Evolutionary conservation across 2,797 vertebrate species (phyloP), one percentile per base, ranked within the genome.

Genomic region (Kryptolebias ocellatus): DNA sequence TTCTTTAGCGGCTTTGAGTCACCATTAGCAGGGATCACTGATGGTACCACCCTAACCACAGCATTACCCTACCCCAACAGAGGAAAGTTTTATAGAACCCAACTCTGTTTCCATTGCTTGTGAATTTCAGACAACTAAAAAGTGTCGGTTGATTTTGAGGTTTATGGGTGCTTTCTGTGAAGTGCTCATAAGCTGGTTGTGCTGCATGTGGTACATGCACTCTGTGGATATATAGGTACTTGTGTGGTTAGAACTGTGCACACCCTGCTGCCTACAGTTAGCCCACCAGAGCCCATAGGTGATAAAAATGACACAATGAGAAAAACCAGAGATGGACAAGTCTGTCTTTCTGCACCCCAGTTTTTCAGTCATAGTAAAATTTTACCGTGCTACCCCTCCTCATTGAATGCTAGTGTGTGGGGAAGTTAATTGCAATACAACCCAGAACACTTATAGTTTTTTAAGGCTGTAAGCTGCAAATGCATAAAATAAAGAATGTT

Each of bases 221-320:
- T 69, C 52, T 47, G 45, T 60, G 66, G 67, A 72, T 61, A 53
- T 80, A 76, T 80, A 83, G 75, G 74, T 74, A 83, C 76, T 74
- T 45, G 50, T 50, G 67, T 60, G 80, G 80, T 83, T 80, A 83
- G 73, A 77, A 81, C 60, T 81, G 60, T 71, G 78, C 47, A 86
- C 57, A 76, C 72, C 72, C 70, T 78, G 76, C 73, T 55, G 78
- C 71, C 68, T 76, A 69, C 82, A 78, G 76, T 51, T n/a, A 74
- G 60, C 56, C 29, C 70, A 86, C 83, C 75, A 71, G 67, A 84
- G 67, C 80, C 74, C 86, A 66, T 60, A 79, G 85, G 92, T 88
- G 90, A 93, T 93, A 93, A 92, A 93, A 92, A 91, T 62, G 89
- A 90, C 90, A 91, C 62, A 72, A 76, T 93, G 92, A 93, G 89